A percentile compares a stretch with the other conserved stretches of the same genome.
These are phyloP conservation scores for Xerus inauris DNA, from an alignment of 2,113 vertebrate species.

Conservation along the genomic window DNA sequence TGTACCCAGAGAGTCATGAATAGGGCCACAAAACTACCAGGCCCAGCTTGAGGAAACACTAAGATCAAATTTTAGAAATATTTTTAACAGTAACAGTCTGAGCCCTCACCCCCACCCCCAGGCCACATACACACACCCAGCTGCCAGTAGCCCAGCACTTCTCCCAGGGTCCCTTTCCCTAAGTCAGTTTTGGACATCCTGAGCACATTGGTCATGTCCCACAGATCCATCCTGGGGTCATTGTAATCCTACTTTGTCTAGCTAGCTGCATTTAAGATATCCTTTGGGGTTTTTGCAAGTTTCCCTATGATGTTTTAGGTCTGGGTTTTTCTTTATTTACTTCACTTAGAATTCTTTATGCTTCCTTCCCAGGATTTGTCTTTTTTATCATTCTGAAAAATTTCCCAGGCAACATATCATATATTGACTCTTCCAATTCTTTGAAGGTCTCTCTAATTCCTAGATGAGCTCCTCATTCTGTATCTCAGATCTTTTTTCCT, in stretches of 20 bases:
- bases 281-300: background rate
- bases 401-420: background rate
- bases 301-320: background rate
- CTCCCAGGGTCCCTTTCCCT: background rate
- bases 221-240: background rate
- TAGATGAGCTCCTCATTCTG: background rate
- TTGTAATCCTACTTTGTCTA: background rate
- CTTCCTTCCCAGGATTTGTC: constrained; percentile 6
- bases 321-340: constrained; percentile 32
- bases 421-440: background rate
- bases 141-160: background rate
- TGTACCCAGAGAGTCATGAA: background rate
- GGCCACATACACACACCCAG: too few species aligned
- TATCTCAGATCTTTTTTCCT: background rate
- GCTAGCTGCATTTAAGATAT: background rate
- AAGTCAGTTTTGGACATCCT: background rate
- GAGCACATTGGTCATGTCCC: background rate
- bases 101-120: too few species aligned
- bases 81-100: background rate
- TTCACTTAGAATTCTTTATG: constrained; percentile 35
- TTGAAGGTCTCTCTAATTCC: background rate
- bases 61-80: background rate
- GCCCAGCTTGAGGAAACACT: background rate
- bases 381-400: constrained; percentile 50
- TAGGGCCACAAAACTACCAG: background rate